Base-by-base conservation (phyloP, 53 echinoderm and acorn worm genomes). In the Mesocentrotus franciscanus region DNA sequence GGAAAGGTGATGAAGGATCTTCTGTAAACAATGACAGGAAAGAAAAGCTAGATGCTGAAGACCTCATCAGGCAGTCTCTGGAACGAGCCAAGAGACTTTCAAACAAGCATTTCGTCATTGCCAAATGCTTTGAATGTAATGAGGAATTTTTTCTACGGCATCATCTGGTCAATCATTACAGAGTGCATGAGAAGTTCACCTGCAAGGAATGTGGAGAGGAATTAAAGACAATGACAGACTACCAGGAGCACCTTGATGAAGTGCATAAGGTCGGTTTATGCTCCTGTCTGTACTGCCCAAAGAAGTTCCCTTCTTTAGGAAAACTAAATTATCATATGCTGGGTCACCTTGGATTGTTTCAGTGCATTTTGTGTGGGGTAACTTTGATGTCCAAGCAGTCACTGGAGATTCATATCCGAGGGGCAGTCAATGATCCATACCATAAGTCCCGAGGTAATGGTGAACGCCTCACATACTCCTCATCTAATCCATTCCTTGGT, bases 301-400 rank as follows among this genome's bases (percentile, higher is more conserved):
- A 30, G 60, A 61, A 81, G 60, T 93, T 78, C 93, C 49, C 34
- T 6, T 29, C 27, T 7, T 1, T 56, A 39, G 81, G 93, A 17
- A 78, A 81, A 22, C 33, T 78, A 8, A 93, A 78, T 57, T 78
- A 49, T 81, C 93, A 93, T 76, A 93, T 93, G 81, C 93, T 93
- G 4, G 93, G 93, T 22, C 93, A 93, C 58, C 93, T 93, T n/a
- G 93, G 93, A 9, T 32, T 93, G 29, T 93, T 79, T 61, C 60
- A 81, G 93, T 93, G 93, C 81, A 29, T 78, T 79, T 1, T 78
- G 26, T 93, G 93, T 93, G 93, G 93, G 33, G 10, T 32, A 13
- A 81, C 93, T 1, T 34, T 78, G 15, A 79, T 93, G 79, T 79
- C 79, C 8, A 93, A 93, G 61, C 57, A 79, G 20, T 59, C 59